Evolutionary conservation across 2,888 invertebrate species (phyloP).

Genomic region (Platycheirus rosarum): DNA sequence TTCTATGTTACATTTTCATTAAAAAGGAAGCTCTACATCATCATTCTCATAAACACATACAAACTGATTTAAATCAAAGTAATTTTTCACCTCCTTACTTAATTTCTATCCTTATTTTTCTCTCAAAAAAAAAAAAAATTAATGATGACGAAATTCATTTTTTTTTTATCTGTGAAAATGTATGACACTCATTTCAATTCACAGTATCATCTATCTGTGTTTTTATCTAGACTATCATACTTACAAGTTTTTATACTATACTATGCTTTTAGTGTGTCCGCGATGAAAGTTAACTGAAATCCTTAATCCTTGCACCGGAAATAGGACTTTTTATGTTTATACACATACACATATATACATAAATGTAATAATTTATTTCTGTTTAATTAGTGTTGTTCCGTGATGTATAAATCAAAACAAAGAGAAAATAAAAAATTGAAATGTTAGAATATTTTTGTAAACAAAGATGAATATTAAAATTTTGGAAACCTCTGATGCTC

Average conservation of each 20-base stretch:
- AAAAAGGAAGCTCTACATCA: neutral
- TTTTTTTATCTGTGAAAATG: conserved; percentile 57
- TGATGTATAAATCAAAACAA: no score
- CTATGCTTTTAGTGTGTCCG: conserved; percentile 9
- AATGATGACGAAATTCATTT: no score
- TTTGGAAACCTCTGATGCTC: no score
- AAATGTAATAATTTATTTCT: conserved; percentile 42
- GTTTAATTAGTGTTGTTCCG: conserved; percentile 64
- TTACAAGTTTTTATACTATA: neutral
- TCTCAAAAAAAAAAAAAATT: no score
- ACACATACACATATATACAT: neutral
- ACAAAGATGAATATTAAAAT: no score
- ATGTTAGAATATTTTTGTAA: no score
- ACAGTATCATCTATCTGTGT: conserved; percentile 56
- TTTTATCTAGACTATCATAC: conserved; percentile 20
- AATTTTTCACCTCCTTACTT: conserved; percentile 26
- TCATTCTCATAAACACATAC: neutral
- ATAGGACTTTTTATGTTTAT: no score
- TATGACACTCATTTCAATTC: conserved; percentile 63
- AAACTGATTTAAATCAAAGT: conserved; percentile 1
- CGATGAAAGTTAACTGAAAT: conserved; percentile 39
- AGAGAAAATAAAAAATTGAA: no score
- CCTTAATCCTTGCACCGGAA: conserved; percentile 30
- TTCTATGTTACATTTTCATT: neutral
- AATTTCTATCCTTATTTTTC: no score